Conservation (phyloP, 2,113 vertebrate species). For the Eretmochelys imbricata region DNA sequence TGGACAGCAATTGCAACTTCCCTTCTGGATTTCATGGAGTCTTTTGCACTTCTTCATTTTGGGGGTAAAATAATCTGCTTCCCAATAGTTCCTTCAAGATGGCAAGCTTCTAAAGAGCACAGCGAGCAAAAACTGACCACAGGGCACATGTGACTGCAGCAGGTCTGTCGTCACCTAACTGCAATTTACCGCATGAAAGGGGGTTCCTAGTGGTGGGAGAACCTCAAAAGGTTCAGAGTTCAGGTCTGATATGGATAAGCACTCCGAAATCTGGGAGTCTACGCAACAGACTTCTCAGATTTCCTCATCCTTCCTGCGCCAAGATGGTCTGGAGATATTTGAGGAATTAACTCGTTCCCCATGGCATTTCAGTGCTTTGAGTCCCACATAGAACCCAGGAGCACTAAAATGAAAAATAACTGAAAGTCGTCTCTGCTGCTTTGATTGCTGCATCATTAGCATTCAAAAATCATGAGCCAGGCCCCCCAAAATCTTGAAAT, state of each 20-base stretch:
- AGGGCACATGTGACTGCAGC: not conserved
- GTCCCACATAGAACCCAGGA: not conserved
- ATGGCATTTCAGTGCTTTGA: not conserved
- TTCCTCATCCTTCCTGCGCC: not conserved
- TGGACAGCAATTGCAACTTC: not conserved
- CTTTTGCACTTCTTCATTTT: not conserved
- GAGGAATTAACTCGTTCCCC: not conserved
- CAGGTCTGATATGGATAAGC: not conserved
- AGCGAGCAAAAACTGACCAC: not conserved
- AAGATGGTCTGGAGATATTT: not conserved
- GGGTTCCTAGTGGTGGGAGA: not conserved
- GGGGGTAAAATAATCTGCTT: not conserved
- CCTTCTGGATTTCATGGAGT: not conserved
- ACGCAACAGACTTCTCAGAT: not conserved
- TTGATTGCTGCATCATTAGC: not conserved
- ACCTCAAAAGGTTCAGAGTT: not conserved
- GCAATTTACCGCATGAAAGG: not conserved
- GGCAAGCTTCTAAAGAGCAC: not conserved
- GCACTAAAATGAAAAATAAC: not conserved
- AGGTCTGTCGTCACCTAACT: fast-evolving
- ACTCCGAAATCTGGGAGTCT: not conserved
- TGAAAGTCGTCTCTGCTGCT: not conserved
- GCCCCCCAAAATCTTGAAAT: not conserved
- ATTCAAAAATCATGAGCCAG: not conserved
- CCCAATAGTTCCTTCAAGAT: not conserved